Conservation (phyloP, 2,113 vertebrate species). For the Hucho hucho region DNA sequence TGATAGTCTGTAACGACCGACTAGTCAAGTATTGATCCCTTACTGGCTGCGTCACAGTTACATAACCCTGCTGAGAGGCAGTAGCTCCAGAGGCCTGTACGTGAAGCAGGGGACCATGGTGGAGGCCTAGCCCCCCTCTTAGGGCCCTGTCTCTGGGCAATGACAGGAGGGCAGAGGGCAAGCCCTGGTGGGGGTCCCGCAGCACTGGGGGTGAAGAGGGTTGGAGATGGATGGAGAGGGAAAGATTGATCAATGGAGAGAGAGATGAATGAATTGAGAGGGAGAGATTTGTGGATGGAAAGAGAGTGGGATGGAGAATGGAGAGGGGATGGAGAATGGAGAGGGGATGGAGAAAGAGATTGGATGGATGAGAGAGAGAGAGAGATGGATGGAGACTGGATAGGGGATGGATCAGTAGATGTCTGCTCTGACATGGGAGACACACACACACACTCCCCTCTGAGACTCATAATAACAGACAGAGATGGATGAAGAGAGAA, state of each 20-base stretch:
- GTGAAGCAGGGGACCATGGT: not conserved
- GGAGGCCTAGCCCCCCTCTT: not conserved
- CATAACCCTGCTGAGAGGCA: conserved; percentile 25
- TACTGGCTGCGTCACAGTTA: conserved; percentile 24
- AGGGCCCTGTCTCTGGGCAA: not conserved
- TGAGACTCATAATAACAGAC: conserved; percentile 29
- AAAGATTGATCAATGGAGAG: not conserved
- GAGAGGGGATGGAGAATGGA: too few species aligned
- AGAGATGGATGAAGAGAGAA: not conserved
- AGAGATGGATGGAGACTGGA: too few species aligned
- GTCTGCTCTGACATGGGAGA: too few species aligned
- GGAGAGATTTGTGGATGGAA: too few species aligned
- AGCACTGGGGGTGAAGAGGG: not conserved
- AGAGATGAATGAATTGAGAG: too few species aligned
- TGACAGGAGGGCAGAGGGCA: not conserved
- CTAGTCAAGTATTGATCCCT: too few species aligned
- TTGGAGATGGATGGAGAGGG: conserved; percentile 17
- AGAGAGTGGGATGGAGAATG: too few species aligned
- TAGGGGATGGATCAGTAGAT: too few species aligned
- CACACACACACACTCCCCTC: conserved; percentile 9
- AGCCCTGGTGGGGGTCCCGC: not conserved
- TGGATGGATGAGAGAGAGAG: too few species aligned
- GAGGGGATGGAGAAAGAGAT: too few species aligned
- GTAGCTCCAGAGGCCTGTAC: not conserved
- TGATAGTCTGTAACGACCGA: too few species aligned